Evolutionary conservation across 2,797 vertebrate species (phyloP), one percentile per base, ranked within the genome.

Genomic region (Microctenopoma steveboyesi): DNA sequence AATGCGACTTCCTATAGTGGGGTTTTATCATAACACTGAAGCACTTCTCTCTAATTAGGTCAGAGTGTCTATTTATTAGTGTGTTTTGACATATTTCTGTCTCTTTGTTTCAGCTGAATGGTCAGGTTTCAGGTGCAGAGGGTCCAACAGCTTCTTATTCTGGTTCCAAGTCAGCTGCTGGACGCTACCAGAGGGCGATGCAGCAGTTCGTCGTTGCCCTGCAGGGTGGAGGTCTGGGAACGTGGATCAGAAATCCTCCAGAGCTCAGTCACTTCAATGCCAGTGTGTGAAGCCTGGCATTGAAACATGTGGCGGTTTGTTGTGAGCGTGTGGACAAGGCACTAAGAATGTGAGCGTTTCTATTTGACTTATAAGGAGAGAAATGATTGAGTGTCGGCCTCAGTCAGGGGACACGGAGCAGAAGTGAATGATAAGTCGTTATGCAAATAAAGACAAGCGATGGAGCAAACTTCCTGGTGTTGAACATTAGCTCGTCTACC

Each of bases 181-280:
- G 87, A 39, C 61, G 83, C 0, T 97, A 98, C 90, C 96, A 97
- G 83, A 91, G 91, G 64, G 95, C 93, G 11, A 93, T 95, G 88
- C 94, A 95, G 87, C 94, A 94, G 89, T 95, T 97, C 63, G 89
- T 88, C 40, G 78, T 76, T 57, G 92, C 94, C 0, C 94, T 97
- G 87, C 95, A 96, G 88, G 94, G 80, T 39, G 91, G 89, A 0
- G 96, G 96, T 35, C 90, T 97, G 75, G 96, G 96, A 65, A 90
- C 83, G 5, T 97, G 96, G 96, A 89, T 91, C 86, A 92, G 92
- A 82, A 97, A 97, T 81, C 94, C 95, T 0, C 93, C 94, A 0
- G 93, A 94, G 82, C 91, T 92, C 81, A 91, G 92, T 28, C 91
- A 95, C 73, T 94, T 95, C 74, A 84, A 89, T 62, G 77, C 91